Conservation (phyloP, 2,113 vertebrate species). For the Indri indri region DNA sequence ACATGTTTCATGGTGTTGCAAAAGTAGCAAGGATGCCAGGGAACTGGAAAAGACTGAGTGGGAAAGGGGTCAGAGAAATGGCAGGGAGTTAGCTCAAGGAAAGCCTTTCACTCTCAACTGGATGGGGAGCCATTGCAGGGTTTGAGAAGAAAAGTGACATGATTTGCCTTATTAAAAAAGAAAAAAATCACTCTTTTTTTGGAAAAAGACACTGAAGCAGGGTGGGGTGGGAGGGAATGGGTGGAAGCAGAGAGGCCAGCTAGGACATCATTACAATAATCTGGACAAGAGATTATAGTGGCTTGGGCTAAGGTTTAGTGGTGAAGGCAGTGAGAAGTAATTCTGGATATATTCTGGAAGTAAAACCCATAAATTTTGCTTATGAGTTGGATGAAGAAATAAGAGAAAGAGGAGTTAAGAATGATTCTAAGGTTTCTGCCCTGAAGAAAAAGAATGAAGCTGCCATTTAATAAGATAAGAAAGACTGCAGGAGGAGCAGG, state of each 20-base stretch:
- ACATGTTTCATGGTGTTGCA: neutral
- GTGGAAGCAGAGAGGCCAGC: neutral
- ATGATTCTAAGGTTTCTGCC: neutral
- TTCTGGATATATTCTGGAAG: neutral
- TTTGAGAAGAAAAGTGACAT: neutral
- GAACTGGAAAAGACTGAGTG: neutral
- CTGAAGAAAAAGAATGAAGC: neutral
- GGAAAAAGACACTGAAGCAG: neutral
- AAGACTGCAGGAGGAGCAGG: neutral
- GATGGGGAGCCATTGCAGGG: neutral
- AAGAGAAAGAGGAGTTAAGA: neutral
- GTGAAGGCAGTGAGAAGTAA: neutral
- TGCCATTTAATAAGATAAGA: neutral
- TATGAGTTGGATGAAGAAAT: neutral
- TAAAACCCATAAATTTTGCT: neutral
- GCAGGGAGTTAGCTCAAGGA: neutral
- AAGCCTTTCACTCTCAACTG: neutral
- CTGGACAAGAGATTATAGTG: neutral
- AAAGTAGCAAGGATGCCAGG: neutral
- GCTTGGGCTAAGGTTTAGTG: neutral
- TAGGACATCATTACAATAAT: neutral
- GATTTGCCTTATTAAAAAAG: neutral
- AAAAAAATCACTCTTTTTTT: neutral
- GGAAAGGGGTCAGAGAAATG: neutral
- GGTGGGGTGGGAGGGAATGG: too few species aligned